phyloP scores from a whole-genome alignment of 2,797 vertebrate genomes.

The Paratrypauchen microcephalus region DNA sequence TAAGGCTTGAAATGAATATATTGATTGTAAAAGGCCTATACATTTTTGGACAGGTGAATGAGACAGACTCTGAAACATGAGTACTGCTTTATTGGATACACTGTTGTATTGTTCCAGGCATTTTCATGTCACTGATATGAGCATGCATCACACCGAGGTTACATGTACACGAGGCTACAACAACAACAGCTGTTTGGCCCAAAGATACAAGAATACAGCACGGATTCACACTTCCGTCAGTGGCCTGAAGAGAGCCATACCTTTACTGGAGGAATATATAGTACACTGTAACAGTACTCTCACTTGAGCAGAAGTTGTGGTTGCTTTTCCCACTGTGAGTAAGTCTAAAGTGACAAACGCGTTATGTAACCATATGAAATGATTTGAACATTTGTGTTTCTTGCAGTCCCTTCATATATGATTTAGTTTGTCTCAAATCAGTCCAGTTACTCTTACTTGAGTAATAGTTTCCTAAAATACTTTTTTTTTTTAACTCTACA shows the following conservation, averaged over 20 bases:
- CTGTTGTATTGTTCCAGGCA: not conserved
- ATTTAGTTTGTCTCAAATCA: too few relatives aligned
- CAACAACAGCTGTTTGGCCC: not conserved
- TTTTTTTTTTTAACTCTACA: too few relatives aligned
- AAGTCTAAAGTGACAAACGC: not conserved
- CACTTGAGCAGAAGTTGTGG: not conserved
- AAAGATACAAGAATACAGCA: not conserved
- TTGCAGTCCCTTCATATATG: too few relatives aligned
- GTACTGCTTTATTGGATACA: constrained; percentile 1
- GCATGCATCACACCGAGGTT: not conserved
- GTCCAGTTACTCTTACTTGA: too few relatives aligned
- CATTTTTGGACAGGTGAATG: not conserved
- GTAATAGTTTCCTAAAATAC: too few relatives aligned
- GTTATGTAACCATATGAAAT: not conserved
- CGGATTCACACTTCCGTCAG: not conserved
- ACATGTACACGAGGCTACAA: not conserved
- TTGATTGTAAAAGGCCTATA: too few relatives aligned
- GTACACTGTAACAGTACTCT: not conserved
- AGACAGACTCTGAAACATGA: not conserved
- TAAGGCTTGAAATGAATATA: too few relatives aligned
- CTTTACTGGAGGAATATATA: not conserved
- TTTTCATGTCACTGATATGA: constrained; percentile 4
- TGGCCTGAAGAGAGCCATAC: not conserved
- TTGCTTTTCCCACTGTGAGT: not conserved
- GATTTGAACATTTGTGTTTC: too few relatives aligned